Base-by-base conservation (phyloP, 1,140 invertebrate genomes). In the Habropoda laboriosa region DNA sequence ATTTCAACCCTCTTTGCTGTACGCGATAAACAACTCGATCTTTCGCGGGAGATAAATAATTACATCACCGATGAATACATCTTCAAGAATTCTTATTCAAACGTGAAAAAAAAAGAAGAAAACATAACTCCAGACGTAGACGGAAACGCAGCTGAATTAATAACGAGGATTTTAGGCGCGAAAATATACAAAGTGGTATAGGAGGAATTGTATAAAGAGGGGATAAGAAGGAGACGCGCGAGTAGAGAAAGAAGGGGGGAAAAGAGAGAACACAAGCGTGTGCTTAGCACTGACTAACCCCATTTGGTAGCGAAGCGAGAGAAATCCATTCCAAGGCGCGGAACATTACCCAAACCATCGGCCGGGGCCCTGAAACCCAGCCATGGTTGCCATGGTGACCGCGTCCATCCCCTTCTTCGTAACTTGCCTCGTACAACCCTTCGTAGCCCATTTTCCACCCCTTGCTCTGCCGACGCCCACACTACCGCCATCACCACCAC, bases 261-360 rank as follows among this genome's bases (percentile, higher is more conserved):
- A 70, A 66, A 77, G 57, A 76, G 63, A 84, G 76, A 79, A 71
- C 75, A 67, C 79, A 70, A 49, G 47, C 61, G 61, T 83, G 86
- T 79, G 87, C 81, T 87, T 86, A 87, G 75, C 79, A 85, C 77
- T 86, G 87, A 89, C 88, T 88, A 89, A 89, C 87, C 86, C 87
- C 86, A 82, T 89, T 89, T 88, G 83, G 80, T 88, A 84, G 85
- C 85, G 87, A 86, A 87, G 86, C 88, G 88, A 89, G 88, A 89
- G 88, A 87, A 88, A 89, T 89, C 88, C 83, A 89, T 89, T 89
- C 80, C 85, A 88, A 89, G 88, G 85, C 85, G 87, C 83, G 85
- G 83, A 89, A 89, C 88, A 88, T 89, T 89, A 89, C 87, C 88
- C 87, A 84, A 88, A 88, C 87, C 87, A 88, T 86, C 82, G 78